Base-by-base conservation (phyloP, 2,113 vertebrate genomes). In the Spea bombifrons region DNA sequence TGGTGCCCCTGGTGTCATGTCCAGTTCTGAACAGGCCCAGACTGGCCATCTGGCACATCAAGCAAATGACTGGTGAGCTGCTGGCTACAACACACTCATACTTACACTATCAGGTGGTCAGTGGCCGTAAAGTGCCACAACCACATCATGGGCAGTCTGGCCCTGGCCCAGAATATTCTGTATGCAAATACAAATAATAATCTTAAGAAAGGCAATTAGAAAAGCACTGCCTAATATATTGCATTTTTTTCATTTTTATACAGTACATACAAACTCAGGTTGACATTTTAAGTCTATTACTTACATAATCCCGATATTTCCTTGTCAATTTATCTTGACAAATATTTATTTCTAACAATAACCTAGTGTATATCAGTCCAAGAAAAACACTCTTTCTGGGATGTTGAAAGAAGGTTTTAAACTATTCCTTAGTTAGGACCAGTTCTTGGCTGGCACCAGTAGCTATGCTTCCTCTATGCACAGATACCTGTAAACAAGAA, bases 221-320 rank as follows among this genome's bases (percentile, higher is more conserved):
- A 66, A 74, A 66, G 17, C 63, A 53, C 47, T 50, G 63, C 30
- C 52, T 70, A 55, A 10, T 50, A 78, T 49, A 71, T 71, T 78
- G 47, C 68, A 63, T 45, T 16, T 71, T 71, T 78, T 48, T 55
- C 71, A 49, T 16, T 64, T 77, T 47, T 57, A 16, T 71, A 47
- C 46, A 63, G 66, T 6, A n/a, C 63, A 66, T 9, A 17, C 43
- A 53, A 70, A 76, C 55, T 45, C 52, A 69, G 67, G 75, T 77
- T 77, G 71, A 77, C 71, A 59, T 76, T 76, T 77, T 77, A 12
- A 77, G 55, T 44, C 13, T 64, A 73, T 66, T 61, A 79, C 73
- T 79, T 73, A 72, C 43, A 73, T 79, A 79, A 66, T 73, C 69
- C 76, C 73, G 70, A 73, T 70, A 79, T 79, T 79, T 70, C 76